Base-by-base conservation (phyloP, 2,888 invertebrate species). In the Acronicta leporina region DNA sequence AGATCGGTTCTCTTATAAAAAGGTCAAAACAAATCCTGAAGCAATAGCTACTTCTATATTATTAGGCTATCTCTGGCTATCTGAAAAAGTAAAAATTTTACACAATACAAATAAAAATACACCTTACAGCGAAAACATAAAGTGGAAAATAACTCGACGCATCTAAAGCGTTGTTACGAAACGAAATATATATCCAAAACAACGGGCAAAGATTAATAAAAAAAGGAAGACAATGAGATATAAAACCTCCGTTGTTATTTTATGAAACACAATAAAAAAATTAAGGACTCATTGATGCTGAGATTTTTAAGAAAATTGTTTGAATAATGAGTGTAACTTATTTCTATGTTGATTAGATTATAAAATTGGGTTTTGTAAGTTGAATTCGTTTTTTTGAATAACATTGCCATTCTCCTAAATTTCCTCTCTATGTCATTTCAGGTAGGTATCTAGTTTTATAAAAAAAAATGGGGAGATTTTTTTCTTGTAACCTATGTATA, bases 241-340 rank as follows among this genome's bases (percentile, higher is more conserved):
- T 69, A 68, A 75, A 75, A 62, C 48, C 64, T 60, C 64, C 47
- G 73, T 75, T 75, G 66, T 67, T 75, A 64, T 75, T 71, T 78
- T 63, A 71, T 69, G 61, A 65, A 78, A 75, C 61, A 61, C 54
- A 69, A 73, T 73, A 73, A 75, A 78, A 75, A 77, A 72, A 77
- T 67, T 65, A 68, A 59, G 53, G 52, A 56, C 55, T 64, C 56
- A 27, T 42, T 40, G 54, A 57, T 48, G 57, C 41, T 47, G 45
- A 45, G 46, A 61, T 76, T 67, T 25, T 48, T 46, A 59, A 55
- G 62, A 71, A n/a, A 49, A 63, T 66, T 63, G 52, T 43, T 57
- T 58, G 60, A 44, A 44, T 57, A 53, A 35, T 33, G 11, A n/a
- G 40, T 61, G 11, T 50, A 40, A 25, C 13, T 40, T 14, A 40